phyloP scores from a whole-genome alignment of 2,888 invertebrate genomes.

The Beris chalybata region DNA sequence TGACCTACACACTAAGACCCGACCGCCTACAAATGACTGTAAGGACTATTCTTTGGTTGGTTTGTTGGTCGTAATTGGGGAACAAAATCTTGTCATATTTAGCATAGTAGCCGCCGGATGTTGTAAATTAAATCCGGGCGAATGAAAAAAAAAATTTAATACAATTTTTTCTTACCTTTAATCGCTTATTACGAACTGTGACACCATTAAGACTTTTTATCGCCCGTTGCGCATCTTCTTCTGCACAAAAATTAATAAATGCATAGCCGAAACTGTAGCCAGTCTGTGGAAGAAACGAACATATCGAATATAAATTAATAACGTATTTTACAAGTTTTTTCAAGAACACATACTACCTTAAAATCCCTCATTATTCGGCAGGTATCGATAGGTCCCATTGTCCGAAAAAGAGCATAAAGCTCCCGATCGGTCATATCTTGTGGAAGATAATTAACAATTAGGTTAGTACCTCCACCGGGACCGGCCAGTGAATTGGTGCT shows the following conservation, averaged over 20 bases:
- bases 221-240: conserved; percentile 83
- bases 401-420: conserved; percentile 83
- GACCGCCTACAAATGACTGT: too few relatives aligned
- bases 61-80: too few relatives aligned
- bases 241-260: conserved; percentile 86
- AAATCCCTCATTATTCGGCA: conserved; percentile 91
- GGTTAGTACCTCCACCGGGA: conserved; percentile 66
- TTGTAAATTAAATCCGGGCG: not conserved
- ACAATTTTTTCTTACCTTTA: conserved; percentile 67
- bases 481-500: conserved; percentile 50
- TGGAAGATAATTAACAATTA: conserved; percentile 94
- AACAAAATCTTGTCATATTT: too few relatives aligned
- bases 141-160: not conserved
- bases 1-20: too few relatives aligned
- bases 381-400: conserved; percentile 85
- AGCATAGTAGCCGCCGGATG: too few relatives aligned
- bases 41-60: too few relatives aligned
- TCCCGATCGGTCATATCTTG: conserved; percentile 92
- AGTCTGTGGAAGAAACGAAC: conserved; percentile 62
- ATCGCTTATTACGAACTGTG: conserved; percentile 84
- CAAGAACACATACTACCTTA: conserved; percentile 61
- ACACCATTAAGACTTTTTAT: conserved; percentile 86
- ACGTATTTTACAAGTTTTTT: not conserved
- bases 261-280: conserved; percentile 97
- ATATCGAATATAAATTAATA: conserved; percentile 29